Evolutionary conservation across 2,113 vertebrate species (phyloP).

Genomic region (Oreotragus oreotragus): DNA sequence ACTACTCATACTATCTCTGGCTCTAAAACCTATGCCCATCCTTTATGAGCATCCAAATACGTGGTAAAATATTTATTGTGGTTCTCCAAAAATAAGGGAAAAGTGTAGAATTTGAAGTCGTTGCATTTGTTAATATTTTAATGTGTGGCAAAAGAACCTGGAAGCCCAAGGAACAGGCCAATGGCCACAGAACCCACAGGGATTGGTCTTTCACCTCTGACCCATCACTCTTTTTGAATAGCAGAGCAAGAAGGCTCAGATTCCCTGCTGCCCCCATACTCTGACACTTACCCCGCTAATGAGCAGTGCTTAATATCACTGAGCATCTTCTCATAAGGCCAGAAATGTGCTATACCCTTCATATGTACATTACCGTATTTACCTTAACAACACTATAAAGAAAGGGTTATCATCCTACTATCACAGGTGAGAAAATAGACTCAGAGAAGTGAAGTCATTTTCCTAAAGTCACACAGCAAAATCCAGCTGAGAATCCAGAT

Average conservation of each 20-base stretch:
- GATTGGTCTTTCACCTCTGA: background rate
- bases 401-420: background rate
- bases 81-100: constrained; percentile 34
- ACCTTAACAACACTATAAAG: background rate
- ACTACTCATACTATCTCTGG: background rate
- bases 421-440: background rate
- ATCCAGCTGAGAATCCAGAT: background rate
- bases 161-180: background rate
- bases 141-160: background rate
- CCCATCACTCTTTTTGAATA: background rate
- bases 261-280: background rate
- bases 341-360: background rate
- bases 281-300: background rate
- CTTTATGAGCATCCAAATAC: background rate
- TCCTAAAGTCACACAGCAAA: background rate
- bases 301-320: background rate
- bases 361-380: fast-evolving
- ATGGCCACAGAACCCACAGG: background rate
- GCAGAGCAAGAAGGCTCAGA: background rate
- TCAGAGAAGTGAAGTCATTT: background rate
- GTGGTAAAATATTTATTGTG: background rate
- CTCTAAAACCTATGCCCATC: background rate
- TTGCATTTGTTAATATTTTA: background rate
- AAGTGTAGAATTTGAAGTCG: background rate
- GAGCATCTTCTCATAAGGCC: background rate